phyloP scores from a whole-genome alignment of 2,797 vertebrate species.

The Anomalospiza imberbis region DNA sequence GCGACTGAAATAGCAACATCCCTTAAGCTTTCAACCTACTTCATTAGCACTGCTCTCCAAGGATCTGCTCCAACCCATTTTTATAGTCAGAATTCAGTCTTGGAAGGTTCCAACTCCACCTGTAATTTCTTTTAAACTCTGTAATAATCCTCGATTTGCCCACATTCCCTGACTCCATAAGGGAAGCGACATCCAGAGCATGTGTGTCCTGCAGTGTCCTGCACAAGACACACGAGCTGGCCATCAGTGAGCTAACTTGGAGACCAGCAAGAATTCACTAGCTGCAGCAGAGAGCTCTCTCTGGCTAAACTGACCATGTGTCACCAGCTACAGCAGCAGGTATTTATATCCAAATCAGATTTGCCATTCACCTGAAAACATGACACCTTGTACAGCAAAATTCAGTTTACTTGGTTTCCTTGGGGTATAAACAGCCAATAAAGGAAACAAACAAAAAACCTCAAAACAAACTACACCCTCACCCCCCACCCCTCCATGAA shows the following conservation, averaged over 20 bases:
- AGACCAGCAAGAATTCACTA: background rate
- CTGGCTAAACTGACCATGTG: background rate
- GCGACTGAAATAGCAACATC: background rate
- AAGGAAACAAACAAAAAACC: background rate
- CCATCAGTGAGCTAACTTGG: background rate
- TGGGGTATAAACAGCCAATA: background rate
- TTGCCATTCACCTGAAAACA: background rate
- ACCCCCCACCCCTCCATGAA: accelerated
- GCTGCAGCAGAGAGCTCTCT: background rate
- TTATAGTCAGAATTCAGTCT: background rate
- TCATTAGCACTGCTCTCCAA: background rate
- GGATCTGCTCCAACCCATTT: background rate
- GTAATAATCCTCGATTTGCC: background rate
- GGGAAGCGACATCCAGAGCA: background rate
- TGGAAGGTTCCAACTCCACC: background rate
- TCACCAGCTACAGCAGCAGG: background rate
- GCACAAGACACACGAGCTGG: background rate
- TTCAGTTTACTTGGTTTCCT: background rate
- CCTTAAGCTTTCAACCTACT: background rate
- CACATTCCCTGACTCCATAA: background rate
- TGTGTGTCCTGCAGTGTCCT: background rate
- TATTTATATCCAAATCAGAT: background rate
- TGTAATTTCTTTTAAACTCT: background rate
- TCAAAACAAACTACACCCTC: background rate
- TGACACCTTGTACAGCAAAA: background rate